Evolutionary conservation across 2,888 invertebrate species (phyloP), one percentile per base, ranked within the genome.

Genomic region (Herminia tarsipennalis): DNA sequence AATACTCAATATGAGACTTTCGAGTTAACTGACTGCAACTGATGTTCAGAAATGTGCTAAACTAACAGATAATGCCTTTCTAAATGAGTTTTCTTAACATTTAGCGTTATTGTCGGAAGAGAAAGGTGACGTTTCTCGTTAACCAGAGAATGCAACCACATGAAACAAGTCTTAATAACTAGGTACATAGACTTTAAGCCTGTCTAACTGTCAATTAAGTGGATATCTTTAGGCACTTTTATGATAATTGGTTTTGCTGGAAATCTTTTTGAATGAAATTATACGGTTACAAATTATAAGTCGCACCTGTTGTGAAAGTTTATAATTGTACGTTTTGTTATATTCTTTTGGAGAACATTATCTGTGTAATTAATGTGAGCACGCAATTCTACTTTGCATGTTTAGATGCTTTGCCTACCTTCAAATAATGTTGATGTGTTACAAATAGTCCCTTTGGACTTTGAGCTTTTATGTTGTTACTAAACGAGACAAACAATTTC

Each of bases 101-200:
- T 70, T 59, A 64, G 52, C 43, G 40, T 52, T 55, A 71, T 76
- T 80, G 74, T 81, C 78, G 78, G 60, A 77, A 76, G 86, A 84
- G 88, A 88, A 88, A 88, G 86, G 75, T 57, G 63, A 57, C 67
- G 38, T 50, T 55, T 42, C 55, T 48, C 55, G 62, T 69, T 62
- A 71, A 57, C 46, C 47, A 63, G 56, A 55, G 57, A 54, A 51
- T 49, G 53, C 73, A 63, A 70, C 74, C 49, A 66, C 56, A 61
- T 60, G 49, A 41, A 63, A 65, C 66, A 63, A 63, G 56, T 53
- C 54, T 59, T 75, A 72, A 77, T 81, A 70, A 68, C 64, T 66
- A 70, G 57, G 56, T 61, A 38, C 45, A 68, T 47, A 70, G 38
- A 42, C 33, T 44, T 53, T 66, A 50, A 60, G 67, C 50, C 59